These are phyloP conservation scores for Acinonyx jubatus DNA, from an alignment of 2,113 vertebrate genomes.

Conservation along the genomic window DNA sequence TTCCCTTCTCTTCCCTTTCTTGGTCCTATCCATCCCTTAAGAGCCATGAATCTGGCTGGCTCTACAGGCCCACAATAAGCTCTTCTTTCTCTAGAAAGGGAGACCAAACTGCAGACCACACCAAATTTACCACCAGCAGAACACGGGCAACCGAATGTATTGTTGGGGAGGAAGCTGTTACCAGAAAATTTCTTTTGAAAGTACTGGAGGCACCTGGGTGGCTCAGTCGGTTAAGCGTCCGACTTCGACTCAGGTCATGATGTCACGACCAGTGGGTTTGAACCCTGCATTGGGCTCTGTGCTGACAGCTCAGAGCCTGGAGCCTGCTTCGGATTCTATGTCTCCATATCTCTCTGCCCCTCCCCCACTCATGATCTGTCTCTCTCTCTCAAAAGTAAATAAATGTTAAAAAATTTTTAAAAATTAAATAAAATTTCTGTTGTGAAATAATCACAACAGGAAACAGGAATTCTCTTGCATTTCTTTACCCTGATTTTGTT, in stretches of 20 bases:
- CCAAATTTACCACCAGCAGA: neutral
- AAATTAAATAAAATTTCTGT: too few relatives aligned
- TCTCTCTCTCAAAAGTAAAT: too few relatives aligned
- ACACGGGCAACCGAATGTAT: neutral
- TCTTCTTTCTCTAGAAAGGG: neutral
- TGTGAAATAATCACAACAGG: neutral
- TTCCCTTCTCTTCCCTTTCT: neutral
- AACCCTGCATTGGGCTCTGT: too few relatives aligned
- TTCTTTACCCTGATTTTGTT: slow-evolving; percentile 1
- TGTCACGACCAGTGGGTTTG: too few relatives aligned
- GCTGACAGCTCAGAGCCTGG: too few relatives aligned
- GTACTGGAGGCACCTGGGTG: neutral
- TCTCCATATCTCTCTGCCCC: too few relatives aligned
- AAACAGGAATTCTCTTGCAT: neutral
- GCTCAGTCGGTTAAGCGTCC: too few relatives aligned
- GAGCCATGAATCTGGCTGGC: neutral
- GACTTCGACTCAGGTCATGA: too few relatives aligned
- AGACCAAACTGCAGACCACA: neutral
- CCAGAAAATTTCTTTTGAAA: neutral
- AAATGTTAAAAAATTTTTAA: too few relatives aligned
- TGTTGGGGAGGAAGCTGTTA: neutral
- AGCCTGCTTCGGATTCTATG: too few relatives aligned
- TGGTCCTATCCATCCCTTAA: neutral
- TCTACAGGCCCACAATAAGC: neutral
- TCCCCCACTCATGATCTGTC: too few relatives aligned